A percentile compares a stretch with the other conserved stretches of the same genome.
phyloP scores from a whole-genome alignment of 2,797 vertebrate species.

The Clarias fuscus region DNA sequence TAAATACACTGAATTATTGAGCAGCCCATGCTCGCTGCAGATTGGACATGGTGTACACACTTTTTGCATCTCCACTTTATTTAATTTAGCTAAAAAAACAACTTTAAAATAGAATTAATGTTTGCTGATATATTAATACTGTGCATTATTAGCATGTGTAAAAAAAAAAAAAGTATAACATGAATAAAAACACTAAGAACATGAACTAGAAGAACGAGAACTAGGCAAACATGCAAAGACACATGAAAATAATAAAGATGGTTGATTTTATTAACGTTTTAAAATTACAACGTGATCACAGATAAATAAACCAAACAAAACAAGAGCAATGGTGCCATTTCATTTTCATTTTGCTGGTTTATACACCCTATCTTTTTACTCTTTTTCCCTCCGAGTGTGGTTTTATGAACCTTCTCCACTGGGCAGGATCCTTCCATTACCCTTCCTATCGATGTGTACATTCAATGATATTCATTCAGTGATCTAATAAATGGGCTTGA shows the following conservation, averaged over 20 bases:
- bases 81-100: too few relatives aligned
- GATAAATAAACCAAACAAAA: background rate
- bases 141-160: background rate
- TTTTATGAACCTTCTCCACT: background rate
- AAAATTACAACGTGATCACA: background rate
- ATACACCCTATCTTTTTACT: background rate
- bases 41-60: background rate
- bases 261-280: background rate
- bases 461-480: background rate
- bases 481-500: background rate
- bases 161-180: background rate
- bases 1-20: background rate
- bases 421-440: background rate
- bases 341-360: background rate
- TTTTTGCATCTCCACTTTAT: background rate
- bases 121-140: background rate
- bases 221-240: background rate
- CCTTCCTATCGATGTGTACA: too few relatives aligned
- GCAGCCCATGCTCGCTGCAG: background rate
- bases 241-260: background rate
- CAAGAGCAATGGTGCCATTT: background rate
- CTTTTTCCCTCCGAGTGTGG: background rate
- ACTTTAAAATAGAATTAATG: background rate
- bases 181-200: background rate
- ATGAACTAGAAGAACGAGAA: background rate